Conservation (phyloP, 2,888 invertebrate species). For the Drosophila tanythrix region DNA sequence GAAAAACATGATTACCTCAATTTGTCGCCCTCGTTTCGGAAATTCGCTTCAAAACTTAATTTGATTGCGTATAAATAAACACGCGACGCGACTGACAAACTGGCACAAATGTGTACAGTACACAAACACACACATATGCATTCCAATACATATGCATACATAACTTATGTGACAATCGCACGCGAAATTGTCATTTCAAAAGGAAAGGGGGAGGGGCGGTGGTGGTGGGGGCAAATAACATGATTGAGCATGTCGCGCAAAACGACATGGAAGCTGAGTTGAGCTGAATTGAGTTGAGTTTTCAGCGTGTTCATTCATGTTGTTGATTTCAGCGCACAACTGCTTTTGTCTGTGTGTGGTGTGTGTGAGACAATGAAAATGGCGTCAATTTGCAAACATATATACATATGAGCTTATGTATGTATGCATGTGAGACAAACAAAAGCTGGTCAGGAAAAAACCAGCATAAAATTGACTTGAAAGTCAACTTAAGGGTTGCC, state of each 20-base stretch:
- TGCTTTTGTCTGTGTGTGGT: conserved; percentile 20
- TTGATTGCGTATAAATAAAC: conserved; percentile 81
- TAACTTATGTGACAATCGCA: conserved; percentile 81
- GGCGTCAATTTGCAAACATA: conserved; percentile 72
- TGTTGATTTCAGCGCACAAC: conserved; percentile 50
- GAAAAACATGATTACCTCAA: conserved; percentile 71
- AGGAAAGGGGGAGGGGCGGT: neutral
- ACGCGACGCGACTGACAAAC: conserved; percentile 66
- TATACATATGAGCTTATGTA: neutral
- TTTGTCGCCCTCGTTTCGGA: conserved; percentile 66
- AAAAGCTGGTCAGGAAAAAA: conserved; percentile 48
- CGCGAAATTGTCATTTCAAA: conserved; percentile 79
- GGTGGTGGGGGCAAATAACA: conserved; percentile 23
- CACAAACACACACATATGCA: conserved; percentile 10
- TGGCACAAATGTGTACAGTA: conserved; percentile 48
- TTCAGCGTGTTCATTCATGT: conserved; percentile 69
- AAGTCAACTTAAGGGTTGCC: conserved; percentile 58
- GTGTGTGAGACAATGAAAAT: conserved; percentile 69
- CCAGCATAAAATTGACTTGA: conserved; percentile 53
- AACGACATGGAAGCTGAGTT: conserved; percentile 73
- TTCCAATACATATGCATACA: conserved; percentile 54
- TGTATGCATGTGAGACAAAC: conserved; percentile 6
- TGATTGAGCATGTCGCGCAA: conserved; percentile 73
- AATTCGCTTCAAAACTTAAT: conserved; percentile 76
- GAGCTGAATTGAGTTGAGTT: conserved; percentile 38